These are phyloP conservation scores for Allolobophora icterica DNA, from an alignment of 2,888 invertebrate genomes.

Conservation along the genomic window DNA sequence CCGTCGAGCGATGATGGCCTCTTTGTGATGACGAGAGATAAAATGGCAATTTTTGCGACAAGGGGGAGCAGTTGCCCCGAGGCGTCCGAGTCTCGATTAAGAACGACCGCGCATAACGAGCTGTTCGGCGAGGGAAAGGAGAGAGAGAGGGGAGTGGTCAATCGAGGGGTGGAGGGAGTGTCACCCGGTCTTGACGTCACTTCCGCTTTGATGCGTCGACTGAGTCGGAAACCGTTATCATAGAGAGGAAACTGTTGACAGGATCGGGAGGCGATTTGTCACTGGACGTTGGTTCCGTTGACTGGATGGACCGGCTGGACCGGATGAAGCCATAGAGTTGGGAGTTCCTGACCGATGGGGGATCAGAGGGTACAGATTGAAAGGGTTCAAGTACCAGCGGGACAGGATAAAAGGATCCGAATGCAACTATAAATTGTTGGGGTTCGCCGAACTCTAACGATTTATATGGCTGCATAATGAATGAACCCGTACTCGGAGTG, in stretches of 20 bases:
- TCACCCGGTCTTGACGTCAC: background rate
- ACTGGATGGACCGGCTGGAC: background rate
- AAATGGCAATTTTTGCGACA: conserved; percentile 11
- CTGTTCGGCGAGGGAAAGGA: too few species aligned
- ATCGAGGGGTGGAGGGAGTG: background rate
- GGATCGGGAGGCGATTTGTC: background rate
- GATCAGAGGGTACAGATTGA: background rate
- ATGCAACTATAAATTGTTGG: background rate
- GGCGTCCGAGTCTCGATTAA: too few species aligned
- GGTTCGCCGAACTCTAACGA: background rate
- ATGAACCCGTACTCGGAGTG: background rate
- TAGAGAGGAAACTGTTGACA: background rate
- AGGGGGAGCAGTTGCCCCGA: background rate
- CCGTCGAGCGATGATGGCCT: background rate
- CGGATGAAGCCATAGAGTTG: background rate
- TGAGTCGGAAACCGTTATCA: background rate
- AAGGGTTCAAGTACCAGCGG: background rate
- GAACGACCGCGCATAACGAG: too few species aligned
- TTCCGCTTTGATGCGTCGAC: background rate
- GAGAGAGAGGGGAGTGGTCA: background rate
- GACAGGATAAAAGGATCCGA: background rate
- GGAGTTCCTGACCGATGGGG: background rate
- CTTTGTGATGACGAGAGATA: background rate
- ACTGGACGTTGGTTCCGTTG: background rate
- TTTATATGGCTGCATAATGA: background rate